Conservation (phyloP, 2,113 vertebrate species). For the Drymodes brunneopygia region DNA sequence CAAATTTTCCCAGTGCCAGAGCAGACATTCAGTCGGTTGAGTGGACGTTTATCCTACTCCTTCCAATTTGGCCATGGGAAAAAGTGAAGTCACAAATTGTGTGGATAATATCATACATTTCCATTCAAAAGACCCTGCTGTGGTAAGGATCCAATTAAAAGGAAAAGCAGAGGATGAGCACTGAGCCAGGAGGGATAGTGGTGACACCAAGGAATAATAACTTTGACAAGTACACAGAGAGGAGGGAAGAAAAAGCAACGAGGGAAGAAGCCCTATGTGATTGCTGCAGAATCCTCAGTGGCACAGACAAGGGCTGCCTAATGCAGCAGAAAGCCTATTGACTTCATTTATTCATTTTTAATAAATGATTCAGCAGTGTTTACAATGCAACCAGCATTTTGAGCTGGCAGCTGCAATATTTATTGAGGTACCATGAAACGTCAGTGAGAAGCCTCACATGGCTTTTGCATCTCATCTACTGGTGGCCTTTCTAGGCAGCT, state of each 20-base stretch:
- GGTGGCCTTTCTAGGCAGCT: background rate
- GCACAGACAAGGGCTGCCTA: background rate
- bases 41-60: background rate
- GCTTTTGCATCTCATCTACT: background rate
- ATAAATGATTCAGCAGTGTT: background rate
- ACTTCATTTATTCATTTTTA: background rate
- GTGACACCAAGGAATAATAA: background rate
- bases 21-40: background rate
- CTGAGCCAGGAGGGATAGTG: background rate
- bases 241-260: background rate
- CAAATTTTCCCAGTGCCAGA: background rate
- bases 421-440: background rate
- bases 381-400: background rate
- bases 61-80: too few species aligned
- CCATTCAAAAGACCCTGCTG: background rate
- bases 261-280: background rate
- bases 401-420: background rate
- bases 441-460: background rate
- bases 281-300: background rate
- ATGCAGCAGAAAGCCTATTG: background rate
- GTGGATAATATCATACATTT: background rate
- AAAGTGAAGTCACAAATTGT: background rate
- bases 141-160: background rate
- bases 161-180: background rate
- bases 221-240: background rate